These are phyloP conservation scores for Phyllopteryx taeniolatus DNA, from an alignment of 2,113 vertebrate genomes.

Conservation along the genomic window DNA sequence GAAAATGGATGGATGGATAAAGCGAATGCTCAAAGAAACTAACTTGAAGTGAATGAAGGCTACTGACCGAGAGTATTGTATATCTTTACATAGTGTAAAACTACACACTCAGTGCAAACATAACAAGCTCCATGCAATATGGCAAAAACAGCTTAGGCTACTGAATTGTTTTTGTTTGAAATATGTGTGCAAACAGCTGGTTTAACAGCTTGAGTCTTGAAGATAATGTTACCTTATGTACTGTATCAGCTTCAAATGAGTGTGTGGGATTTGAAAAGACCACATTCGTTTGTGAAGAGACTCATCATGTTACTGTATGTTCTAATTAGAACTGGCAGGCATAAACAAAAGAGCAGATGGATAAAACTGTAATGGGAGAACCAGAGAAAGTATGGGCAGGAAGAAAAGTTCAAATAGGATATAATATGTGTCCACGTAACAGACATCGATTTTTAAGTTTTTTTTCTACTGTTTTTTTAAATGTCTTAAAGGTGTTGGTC, in stretches of 20 bases:
- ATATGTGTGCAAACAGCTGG: constrained; percentile 28
- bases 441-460: no score
- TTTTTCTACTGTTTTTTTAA: no score
- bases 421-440: no score
- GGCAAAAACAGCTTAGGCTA: not conserved
- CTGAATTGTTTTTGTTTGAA: constrained; percentile 6
- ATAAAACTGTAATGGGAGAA: constrained; percentile 5
- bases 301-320: constrained; percentile 13
- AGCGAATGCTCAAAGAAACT: not conserved
- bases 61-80: not conserved
- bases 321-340: constrained; percentile 36
- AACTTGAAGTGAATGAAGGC: not conserved
- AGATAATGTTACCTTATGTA: constrained; percentile 28
- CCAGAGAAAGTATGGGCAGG: not conserved
- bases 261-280: constrained; percentile 7
- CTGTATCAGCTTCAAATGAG: not conserved
- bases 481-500: no score
- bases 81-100: constrained; percentile 3
- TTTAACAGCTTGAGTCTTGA: constrained; percentile 10
- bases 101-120: not conserved
- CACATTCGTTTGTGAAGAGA: constrained; percentile 16
- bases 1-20: no score
- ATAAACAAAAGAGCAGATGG: constrained; percentile 31
- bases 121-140: constrained; percentile 1
- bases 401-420: not conserved